Conservation (phyloP, 2,797 vertebrate genomes). For the Eurystomus glaucurus region DNA sequence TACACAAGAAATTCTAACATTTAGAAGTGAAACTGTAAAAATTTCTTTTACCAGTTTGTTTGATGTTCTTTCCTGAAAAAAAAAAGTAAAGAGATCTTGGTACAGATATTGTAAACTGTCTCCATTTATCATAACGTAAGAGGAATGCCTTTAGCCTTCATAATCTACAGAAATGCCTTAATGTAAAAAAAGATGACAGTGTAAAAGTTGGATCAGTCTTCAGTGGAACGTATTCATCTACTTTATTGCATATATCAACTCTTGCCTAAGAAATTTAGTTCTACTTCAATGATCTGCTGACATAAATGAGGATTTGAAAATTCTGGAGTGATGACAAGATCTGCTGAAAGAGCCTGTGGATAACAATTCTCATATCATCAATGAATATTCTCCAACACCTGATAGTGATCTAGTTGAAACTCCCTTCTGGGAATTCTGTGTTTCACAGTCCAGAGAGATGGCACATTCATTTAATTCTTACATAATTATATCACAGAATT, state of each 20-base stretch:
- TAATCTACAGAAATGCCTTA: not conserved
- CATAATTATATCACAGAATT: not conserved
- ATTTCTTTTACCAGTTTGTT: not conserved
- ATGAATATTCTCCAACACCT: not conserved
- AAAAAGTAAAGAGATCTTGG: not conserved
- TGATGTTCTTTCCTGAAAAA: not conserved
- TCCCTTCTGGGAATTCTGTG: not conserved
- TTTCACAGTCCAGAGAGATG: not conserved
- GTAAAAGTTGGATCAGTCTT: not conserved
- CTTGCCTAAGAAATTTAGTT: not conserved
- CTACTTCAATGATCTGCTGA: not conserved
- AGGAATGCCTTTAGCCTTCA: not conserved
- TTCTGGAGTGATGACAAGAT: not conserved
- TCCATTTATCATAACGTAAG: not conserved
- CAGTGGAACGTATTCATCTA: not conserved
- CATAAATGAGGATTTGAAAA: conserved; percentile 26
- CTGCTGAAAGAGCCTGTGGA: not conserved
- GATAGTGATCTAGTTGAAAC: not conserved
- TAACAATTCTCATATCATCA: conserved; percentile 1
- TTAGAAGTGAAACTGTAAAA: not conserved
- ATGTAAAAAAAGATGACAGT: not conserved
- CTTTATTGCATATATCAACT: not conserved
- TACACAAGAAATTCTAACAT: not conserved
- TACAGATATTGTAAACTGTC: not conserved
- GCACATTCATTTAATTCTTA: not conserved